Base-by-base conservation (phyloP, 2,113 vertebrate species). In the Laticauda laticaudata region DNA sequence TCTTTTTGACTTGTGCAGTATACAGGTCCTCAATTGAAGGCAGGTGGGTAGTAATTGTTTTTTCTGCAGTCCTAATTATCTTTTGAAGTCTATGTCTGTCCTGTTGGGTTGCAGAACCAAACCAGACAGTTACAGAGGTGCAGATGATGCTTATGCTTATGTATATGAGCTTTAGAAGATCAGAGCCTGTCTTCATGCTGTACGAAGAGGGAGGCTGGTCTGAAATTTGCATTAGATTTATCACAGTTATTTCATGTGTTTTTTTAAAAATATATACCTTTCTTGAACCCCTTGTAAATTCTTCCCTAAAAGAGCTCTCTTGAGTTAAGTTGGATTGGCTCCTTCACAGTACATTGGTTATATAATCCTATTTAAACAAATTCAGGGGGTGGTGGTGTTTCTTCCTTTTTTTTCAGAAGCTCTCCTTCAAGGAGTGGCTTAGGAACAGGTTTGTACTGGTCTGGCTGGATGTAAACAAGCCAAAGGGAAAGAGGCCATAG, bases 391-490 rank as follows among this genome's bases (percentile, higher is more conserved):
- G 48, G 48, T 9, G 48, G 48, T 39, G 11, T 48, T 26, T 93
- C 24, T 5, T 57, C 39, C 91, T 92, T 91, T 93, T 92, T 93
- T 91, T 90, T 54, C 90, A 87, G 91, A 48, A 0, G 2, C 61
- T 87, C 89, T 21, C 86, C 34, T 94, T 85, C 51, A 55, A 93
- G 91, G 92, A n/a, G 93, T 96, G 95, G 95, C 93, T 95, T 69
- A 93, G 90, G 69, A 85, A 87, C 94, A 94, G 81, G 94, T 93
- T 89, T 90, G 26, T 59, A 90, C 94, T 87, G 54, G 94, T 9
- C 2, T 0, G n/a, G 45, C 26, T 89, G 6, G 5, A 69, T 3
- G 55, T 87, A 29, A 91, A 87, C 93, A 92, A 39, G 53, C n/a
- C 85, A 53, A 88, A 23, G n/a, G 29, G 55, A 89, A 69, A 81